Percentiles rank a stretch among this genome's conserved stretches.
Evolutionary conservation across 2,797 vertebrate species (phyloP).

Genomic region (Rhinichthys osculus): DNA sequence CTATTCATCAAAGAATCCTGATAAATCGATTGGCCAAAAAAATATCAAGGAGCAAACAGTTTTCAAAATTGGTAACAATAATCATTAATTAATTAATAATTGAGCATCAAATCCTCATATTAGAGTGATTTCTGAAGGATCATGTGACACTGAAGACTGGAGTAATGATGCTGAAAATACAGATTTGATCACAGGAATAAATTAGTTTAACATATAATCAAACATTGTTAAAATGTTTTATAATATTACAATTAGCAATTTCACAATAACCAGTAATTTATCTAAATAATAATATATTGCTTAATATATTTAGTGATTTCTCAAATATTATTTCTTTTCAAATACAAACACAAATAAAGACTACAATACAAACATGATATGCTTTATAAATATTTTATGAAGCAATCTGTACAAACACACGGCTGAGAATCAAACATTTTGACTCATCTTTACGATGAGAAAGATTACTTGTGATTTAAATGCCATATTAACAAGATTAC

Average conservation of each 20-base stretch:
- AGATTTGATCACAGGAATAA: not conserved
- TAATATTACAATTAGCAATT: not conserved
- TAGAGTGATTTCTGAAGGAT: not conserved
- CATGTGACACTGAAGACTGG: not conserved
- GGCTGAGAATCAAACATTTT: no score
- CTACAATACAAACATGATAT: not conserved
- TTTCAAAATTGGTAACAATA: no score
- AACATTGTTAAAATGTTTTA: not conserved
- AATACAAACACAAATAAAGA: not conserved
- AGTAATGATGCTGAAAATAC: not conserved
- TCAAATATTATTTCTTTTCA: not conserved
- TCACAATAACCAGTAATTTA: not conserved
- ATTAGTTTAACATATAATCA: not conserved
- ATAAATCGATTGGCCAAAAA: not conserved
- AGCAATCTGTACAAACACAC: not conserved
- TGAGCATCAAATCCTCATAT: not conserved
- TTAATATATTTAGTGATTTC: not conserved
- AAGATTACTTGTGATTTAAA: not conserved
- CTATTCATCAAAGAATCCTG: not conserved
- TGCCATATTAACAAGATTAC: not conserved
- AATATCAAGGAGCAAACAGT: not conserved
- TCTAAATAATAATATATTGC: not conserved
- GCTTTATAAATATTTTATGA: conserved; percentile 5
- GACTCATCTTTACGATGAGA: not conserved
- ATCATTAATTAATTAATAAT: no score